phyloP scores from a whole-genome alignment of 2,888 invertebrate species.

The Noctua janthe region DNA sequence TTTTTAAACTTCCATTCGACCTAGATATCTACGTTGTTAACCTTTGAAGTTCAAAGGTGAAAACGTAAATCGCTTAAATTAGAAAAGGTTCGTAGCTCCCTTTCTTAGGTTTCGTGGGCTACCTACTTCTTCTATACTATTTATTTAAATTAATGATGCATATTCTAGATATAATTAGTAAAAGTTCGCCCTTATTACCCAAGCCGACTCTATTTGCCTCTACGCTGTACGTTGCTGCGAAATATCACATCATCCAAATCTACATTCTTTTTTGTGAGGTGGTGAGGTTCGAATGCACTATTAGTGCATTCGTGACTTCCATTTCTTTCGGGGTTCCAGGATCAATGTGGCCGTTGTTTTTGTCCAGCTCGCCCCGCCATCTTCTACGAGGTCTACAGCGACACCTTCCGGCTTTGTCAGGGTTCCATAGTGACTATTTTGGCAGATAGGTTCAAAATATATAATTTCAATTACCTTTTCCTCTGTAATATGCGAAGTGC shows the following conservation, averaged over 20 bases:
- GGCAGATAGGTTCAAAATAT: background rate
- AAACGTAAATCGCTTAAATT: slow-evolving; percentile 26
- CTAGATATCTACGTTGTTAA: slow-evolving; percentile 48
- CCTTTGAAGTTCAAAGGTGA: slow-evolving; percentile 58
- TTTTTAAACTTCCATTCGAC: slow-evolving; percentile 52
- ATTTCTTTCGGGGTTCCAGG: background rate
- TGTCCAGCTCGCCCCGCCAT: background rate
- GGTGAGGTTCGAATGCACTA: background rate
- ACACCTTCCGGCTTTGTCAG: background rate
- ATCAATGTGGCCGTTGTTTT: background rate
- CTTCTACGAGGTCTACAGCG: background rate
- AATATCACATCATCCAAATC: background rate
- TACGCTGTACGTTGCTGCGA: background rate
- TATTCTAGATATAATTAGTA: background rate
- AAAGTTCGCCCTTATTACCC: background rate
- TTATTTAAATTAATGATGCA: slow-evolving; percentile 14
- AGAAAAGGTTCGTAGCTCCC: slow-evolving; percentile 17
- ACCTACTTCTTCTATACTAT: background rate
- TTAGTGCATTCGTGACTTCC: background rate
- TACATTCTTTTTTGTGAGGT: background rate
- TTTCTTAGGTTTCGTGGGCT: slow-evolving; percentile 19
- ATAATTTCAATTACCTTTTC: slow-evolving; percentile 79
- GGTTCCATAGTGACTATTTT: background rate
- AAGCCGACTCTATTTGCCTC: background rate
- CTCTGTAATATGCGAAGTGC: slow-evolving; percentile 91